Base-by-base conservation (phyloP, 2,113 vertebrate genomes). In the Macroglossus sobrinus region DNA sequence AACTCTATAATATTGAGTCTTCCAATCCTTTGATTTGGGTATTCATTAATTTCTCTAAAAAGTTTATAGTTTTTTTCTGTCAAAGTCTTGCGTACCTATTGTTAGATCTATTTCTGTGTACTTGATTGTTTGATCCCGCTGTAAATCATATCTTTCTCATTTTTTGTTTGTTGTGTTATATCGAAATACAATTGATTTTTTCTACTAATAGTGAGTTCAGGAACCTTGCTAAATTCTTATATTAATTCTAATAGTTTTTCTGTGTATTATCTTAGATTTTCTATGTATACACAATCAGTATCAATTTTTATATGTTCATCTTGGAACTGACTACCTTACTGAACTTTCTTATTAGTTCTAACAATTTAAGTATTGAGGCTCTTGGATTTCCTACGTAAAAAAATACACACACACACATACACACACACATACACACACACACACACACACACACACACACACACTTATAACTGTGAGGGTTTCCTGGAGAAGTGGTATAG, bases 321-420 rank as follows among this genome's bases (percentile, higher is more conserved):
- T 81, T 84, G 3, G 68, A 89, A 91, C 75, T 94, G 91, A 69
- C 78, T n/a, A 91, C 38, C 81, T 84, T 79, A 57, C 45, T 94
- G 75, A 95, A 33, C 72, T 91, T 96, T 47, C 28, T 93, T n/a
- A 91, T 80, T 94, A 28, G 45, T 95, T 69, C 89, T 84, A 97
- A 92, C 88, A 86, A 64, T 94, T 84, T 91, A 50, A 59, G 38
- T 79, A 47, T 84, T 64, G 7, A 84, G 35, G 40, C 47, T 88
- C 33, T 88, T 81, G 59, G 18, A 16, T 82, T 93, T 93, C 72
- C 86, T 68, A 81, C 45, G 81, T 38, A 47, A 92, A n/a, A n/a
- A n/a, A n/a, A n/a, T n/a, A n/a, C 45, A 47, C 7, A 47, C 7
- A 47, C 7, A 47, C 7, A 47, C 12, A 84, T 10, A 47, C 7